Conservation (phyloP, 2,113 vertebrate genomes). For the Onychorhynchus coronatus region DNA sequence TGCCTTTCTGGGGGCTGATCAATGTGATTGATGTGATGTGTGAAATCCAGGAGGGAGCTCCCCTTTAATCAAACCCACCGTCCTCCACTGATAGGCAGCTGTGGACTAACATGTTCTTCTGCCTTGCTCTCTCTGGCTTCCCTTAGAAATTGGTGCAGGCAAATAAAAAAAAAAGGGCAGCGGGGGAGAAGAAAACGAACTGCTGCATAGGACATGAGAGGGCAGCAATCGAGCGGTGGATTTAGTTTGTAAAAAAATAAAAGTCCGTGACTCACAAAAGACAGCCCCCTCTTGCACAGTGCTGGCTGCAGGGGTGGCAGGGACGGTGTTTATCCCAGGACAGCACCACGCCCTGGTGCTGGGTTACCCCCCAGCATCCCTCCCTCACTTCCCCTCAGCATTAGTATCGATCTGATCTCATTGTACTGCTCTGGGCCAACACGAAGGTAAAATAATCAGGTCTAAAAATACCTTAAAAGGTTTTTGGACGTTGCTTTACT, state of each 20-base stretch:
- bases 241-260: not conserved
- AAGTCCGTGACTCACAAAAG: not conserved
- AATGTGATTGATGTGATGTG: constrained; percentile 90
- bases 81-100: constrained; percentile 80
- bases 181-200: not conserved
- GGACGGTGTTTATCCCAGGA: not conserved
- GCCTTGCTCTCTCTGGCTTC: constrained; percentile 12
- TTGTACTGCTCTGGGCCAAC: not conserved
- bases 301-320: not conserved
- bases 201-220: constrained; percentile 64
- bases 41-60: constrained; percentile 80
- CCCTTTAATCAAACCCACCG: constrained; percentile 85
- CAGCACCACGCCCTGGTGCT: not conserved
- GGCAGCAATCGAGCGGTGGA: constrained; percentile 67
- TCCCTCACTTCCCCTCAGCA: not conserved
- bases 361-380: not conserved
- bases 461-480: constrained; percentile 48
- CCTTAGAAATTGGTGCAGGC: constrained; percentile 39
- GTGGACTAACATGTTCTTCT: constrained; percentile 77
- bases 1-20: constrained; percentile 91
- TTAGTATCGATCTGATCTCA: not conserved
- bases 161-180: not conserved
- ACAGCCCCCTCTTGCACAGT: not conserved
- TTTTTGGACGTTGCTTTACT: not conserved
- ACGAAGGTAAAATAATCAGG: constrained; percentile 4